Percentiles rank a stretch among this genome's conserved stretches.
Evolutionary conservation across 2,797 vertebrate species (phyloP).

Genomic region (Lacerta bilineata): DNA sequence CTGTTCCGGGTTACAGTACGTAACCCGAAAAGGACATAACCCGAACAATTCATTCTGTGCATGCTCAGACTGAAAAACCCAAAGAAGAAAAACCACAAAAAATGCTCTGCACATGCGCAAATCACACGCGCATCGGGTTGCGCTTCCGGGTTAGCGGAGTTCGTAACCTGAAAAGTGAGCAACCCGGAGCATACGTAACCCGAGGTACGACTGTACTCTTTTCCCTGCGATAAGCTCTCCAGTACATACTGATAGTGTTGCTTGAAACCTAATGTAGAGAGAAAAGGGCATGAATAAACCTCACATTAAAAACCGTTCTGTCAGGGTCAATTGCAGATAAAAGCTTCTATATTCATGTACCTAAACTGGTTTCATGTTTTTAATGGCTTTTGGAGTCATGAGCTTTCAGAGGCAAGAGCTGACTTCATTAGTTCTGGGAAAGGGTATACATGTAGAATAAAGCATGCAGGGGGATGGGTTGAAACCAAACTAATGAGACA

Average conservation of each 20-base stretch:
- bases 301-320: neutral
- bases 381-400: neutral
- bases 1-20: no score
- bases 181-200: no score
- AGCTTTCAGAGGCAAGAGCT: neutral
- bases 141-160: no score
- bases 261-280: neutral
- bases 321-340: constrained; percentile 3
- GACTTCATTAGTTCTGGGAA: neutral
- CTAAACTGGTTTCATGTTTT: neutral
- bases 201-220: no score
- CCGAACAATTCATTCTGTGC: no score
- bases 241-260: neutral
- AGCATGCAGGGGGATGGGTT: neutral
- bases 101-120: no score
- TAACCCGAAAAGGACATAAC: no score
- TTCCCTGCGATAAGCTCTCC: no score
- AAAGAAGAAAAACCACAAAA: no score
- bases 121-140: no score
- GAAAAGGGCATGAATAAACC: neutral
- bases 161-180: no score
- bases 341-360: neutral
- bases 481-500: neutral
- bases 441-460: neutral
- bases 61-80: no score